These are phyloP conservation scores for Channa maculata DNA, from an alignment of 2,113 vertebrate genomes.

Conservation along the genomic window DNA sequence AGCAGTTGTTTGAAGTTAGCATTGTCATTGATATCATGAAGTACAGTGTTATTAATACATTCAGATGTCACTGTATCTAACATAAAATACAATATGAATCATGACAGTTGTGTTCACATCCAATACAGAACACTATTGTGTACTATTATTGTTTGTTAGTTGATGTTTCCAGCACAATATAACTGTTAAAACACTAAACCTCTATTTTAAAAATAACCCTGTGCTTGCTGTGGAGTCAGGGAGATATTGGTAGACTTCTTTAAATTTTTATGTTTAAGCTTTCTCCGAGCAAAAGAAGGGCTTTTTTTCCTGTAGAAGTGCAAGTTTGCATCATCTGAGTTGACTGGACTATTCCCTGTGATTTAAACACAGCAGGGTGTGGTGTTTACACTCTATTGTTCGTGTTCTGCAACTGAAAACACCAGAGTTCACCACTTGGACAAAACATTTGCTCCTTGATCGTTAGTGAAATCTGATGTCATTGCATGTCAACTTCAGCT, in stretches of 20 bases:
- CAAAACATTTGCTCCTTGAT: not conserved
- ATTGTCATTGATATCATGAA: not conserved
- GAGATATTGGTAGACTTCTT: conserved; percentile 22
- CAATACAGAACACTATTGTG: not conserved
- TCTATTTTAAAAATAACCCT: conserved; percentile 34
- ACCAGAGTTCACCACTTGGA: not conserved
- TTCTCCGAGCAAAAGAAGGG: conserved; percentile 26
- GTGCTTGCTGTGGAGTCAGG: conserved; percentile 14
- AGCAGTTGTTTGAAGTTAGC: not conserved
- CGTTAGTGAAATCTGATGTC: not conserved
- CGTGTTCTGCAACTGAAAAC: not conserved
- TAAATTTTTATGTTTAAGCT: conserved; percentile 7
- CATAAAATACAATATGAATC: not conserved
- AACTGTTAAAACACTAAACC: conserved; percentile 4
- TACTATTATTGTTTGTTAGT: not conserved
- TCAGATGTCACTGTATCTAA: not conserved
- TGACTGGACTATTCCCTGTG: not conserved
- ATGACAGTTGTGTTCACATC: not conserved
- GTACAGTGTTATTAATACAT: not conserved
- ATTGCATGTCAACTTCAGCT: too few relatives aligned
- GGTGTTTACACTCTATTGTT: not conserved
- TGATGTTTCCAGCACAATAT: conserved; percentile 10
- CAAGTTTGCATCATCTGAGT: conserved; percentile 13
- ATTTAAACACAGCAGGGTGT: conserved; percentile 6
- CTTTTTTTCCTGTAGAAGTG: conserved; percentile 9